Conservation (phyloP, 2,888 invertebrate genomes). For the Ophion obscuratus region DNA sequence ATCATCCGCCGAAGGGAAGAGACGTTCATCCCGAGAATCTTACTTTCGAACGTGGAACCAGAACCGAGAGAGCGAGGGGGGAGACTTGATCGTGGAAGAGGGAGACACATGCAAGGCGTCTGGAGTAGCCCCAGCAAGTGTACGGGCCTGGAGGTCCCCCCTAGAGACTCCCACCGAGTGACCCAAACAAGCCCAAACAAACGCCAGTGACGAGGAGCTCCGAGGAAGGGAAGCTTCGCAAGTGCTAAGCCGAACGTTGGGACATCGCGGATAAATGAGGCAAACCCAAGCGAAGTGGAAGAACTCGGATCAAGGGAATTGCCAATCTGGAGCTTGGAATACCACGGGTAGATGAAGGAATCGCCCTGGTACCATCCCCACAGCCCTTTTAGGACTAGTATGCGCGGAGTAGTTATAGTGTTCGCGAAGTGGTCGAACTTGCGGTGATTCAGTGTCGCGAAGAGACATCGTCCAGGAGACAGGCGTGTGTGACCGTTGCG, state of each 20-base stretch:
- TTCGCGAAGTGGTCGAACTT: neutral
- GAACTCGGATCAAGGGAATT: neutral
- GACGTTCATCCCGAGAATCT: neutral
- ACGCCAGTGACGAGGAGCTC: neutral
- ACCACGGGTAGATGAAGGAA: neutral
- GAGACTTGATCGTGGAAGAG: constrained; percentile 51
- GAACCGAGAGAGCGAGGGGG: constrained; percentile 34
- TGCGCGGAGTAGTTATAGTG: neutral
- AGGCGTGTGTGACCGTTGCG: constrained; percentile 19
- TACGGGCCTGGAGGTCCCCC: constrained; percentile 50
- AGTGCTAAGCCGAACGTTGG: neutral
- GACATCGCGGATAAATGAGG: neutral
- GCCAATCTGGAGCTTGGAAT: neutral
- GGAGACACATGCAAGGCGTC: constrained; percentile 63
- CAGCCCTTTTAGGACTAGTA: neutral
- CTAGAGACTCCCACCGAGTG: neutral
- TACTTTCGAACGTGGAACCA: neutral
- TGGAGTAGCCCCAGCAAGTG: constrained; percentile 63
- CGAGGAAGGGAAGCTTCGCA: neutral
- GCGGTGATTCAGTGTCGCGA: neutral
- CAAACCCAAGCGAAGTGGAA: neutral
- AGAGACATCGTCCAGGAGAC: neutral
- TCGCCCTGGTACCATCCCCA: neutral
- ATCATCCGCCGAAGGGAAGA: neutral
- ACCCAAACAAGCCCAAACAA: neutral